A percentile compares a stretch with the other conserved stretches of the same genome.
Conservation (phyloP, 37 sponge, comb jelly and placozoan species). For the Geodia barretti region DNA sequence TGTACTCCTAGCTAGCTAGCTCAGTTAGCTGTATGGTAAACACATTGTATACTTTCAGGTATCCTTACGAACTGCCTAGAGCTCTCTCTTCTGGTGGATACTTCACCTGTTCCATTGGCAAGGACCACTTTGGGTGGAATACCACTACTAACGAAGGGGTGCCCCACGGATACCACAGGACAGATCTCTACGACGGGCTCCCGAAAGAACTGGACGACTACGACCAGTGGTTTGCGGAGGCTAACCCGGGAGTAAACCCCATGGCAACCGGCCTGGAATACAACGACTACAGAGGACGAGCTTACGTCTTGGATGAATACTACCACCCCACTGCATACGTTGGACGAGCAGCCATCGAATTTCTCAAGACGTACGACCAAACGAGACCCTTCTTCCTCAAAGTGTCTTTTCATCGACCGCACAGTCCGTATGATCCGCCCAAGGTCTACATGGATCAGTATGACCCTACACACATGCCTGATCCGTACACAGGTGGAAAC, state of each 20-base stretch:
- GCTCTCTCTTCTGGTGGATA: constrained; percentile 53
- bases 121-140: constrained; percentile 84
- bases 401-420: constrained; percentile 79
- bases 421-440: constrained; percentile 82
- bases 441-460: constrained; percentile 48
- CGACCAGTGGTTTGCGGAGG: constrained; percentile 58
- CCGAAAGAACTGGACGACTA: constrained; percentile 61
- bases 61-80: constrained; percentile 55
- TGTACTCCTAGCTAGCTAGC: too few relatives aligned
- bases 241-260: constrained; percentile 59
- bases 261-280: constrained; percentile 66
- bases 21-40: too few relatives aligned
- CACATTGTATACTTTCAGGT: too few relatives aligned
- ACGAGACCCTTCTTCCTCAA: constrained; percentile 69
- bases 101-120: constrained; percentile 60
- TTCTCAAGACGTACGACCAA: constrained; percentile 46
- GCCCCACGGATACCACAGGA: constrained; percentile 54
- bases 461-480: constrained; percentile 39
- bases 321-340: constrained; percentile 80
- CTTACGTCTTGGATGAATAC: constrained; percentile 68
- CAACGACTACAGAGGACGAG: constrained; percentile 66
- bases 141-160: constrained; percentile 39
- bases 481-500: constrained; percentile 35
- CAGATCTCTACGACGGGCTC: constrained; percentile 71
- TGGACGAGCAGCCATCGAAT: constrained; percentile 57